Conservation (phyloP, 2,113 vertebrate species). For the Lepus europaeus region DNA sequence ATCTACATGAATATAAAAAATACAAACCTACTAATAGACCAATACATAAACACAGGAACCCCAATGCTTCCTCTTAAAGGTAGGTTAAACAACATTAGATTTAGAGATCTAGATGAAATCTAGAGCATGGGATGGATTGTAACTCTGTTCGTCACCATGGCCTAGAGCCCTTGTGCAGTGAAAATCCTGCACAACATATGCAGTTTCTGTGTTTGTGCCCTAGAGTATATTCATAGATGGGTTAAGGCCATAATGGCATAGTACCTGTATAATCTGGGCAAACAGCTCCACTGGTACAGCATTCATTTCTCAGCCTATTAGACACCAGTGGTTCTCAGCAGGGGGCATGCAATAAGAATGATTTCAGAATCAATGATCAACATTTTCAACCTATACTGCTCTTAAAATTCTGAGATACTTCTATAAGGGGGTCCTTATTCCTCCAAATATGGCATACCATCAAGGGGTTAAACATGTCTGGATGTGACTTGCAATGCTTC, state of each 20-base stretch:
- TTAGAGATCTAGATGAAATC: not conserved
- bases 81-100: not conserved
- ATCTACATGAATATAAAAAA: conserved; percentile 25
- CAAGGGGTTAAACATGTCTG: not conserved
- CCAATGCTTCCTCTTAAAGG: not conserved
- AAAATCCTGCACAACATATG: not conserved
- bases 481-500: not conserved
- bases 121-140: not conserved
- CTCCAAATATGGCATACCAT: not conserved
- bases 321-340: not conserved
- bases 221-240: not conserved
- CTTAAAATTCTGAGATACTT: not conserved
- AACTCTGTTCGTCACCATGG: not conserved
- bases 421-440: not conserved
- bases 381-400: not conserved
- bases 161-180: not conserved
- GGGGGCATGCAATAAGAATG: not conserved
- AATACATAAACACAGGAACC: not conserved
- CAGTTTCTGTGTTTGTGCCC: not conserved
- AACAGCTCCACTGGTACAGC: not conserved
- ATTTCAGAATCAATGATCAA: not conserved
- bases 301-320: not conserved
- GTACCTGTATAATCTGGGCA: not conserved
- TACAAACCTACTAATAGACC: not conserved
- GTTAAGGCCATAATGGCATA: not conserved